These are phyloP conservation scores for Chymomyza fuscimana DNA, from an alignment of 2,888 invertebrate species.

Conservation along the genomic window DNA sequence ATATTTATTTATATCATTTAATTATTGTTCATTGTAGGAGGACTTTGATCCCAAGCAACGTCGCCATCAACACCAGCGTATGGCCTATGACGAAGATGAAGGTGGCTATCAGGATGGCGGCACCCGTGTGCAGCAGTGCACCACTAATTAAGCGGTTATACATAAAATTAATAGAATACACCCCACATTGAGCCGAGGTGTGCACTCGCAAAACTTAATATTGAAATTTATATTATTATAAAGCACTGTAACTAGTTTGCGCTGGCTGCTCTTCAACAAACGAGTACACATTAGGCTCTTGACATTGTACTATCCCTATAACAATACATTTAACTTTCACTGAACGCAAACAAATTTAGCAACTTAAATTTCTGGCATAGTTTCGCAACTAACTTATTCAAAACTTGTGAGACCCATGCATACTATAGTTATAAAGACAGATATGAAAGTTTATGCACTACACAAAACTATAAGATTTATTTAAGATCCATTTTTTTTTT, in stretches of 20 bases:
- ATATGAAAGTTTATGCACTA: background rate
- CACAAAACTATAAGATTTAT: background rate
- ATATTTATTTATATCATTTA: background rate
- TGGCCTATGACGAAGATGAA: constrained; percentile 90
- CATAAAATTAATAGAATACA: constrained; percentile 38
- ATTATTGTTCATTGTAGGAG: constrained; percentile 75
- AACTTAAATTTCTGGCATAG: background rate
- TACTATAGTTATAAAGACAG: background rate
- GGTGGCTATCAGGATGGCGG: constrained; percentile 84
- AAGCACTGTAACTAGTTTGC: constrained; percentile 34
- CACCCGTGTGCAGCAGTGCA: constrained; percentile 88
- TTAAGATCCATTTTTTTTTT: background rate
- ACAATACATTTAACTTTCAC: constrained; percentile 50
- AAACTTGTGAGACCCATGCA: background rate
- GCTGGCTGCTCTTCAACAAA: constrained; percentile 25
- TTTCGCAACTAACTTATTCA: constrained; percentile 8
- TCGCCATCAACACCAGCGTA: constrained; percentile 83
- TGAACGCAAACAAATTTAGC: constrained; percentile 44
- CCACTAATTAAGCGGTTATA: constrained; percentile 83
- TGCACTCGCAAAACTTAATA: constrained; percentile 27
- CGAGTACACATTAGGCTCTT: background rate
- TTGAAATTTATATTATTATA: constrained; percentile 37
- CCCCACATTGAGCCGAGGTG: constrained; percentile 16
- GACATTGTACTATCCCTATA: constrained; percentile 24
- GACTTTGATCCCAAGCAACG: constrained; percentile 90